Evolutionary conservation across 2,797 vertebrate species (phyloP), one percentile per base, ranked within the genome.

Genomic region (Pseudopleuronectes americanus): DNA sequence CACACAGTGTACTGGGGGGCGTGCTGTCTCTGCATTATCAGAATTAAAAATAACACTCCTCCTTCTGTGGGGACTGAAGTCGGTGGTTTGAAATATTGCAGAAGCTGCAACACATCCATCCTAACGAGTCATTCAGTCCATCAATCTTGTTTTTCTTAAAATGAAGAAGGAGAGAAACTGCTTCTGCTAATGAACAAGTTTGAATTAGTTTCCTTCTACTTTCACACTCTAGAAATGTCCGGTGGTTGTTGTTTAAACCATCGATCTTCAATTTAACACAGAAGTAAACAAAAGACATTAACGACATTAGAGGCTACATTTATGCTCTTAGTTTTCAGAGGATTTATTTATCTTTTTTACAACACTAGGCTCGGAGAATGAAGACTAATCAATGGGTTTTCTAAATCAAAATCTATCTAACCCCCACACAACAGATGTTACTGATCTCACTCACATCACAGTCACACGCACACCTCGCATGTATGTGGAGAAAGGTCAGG

Each of bases 41-140:
- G 56, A 80, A 89, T 91, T 87, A 87, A 87, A 79, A 69, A 90
- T 71, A 92, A 90, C 90, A 86, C 26, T 71, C 70, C 79, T 84
- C 79, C 87, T 67, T 65, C 53, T 31, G 65, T 41, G 71, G 33
- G 62, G 22, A 43, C 21, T 12, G 21, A 21, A 24, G 51, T 48
- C 45, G 8, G 45, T 24, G 54, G n/a, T 21, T 38, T 58, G 5
- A 43, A 23, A 38, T 23, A 24, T 22, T 17, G 36, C 36, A 41
- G 21, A 58, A 51, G 77, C 80, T 58, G 74, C 74, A 53, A 61
- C 68, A 80, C 78, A 77, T 68, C 71, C 74, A 75, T 80, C 51
- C 19, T 49, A 72, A 58, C 47, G 57, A 26, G 68, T 60, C 77
- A 71, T 79, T 74, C 14, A 78, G 54, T 48, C 23, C 70, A 73